A percentile compares a stretch with the other conserved stretches of the same genome.
phyloP scores from a whole-genome alignment of 2,113 vertebrate genomes.

The Synchiropus splendidus region DNA sequence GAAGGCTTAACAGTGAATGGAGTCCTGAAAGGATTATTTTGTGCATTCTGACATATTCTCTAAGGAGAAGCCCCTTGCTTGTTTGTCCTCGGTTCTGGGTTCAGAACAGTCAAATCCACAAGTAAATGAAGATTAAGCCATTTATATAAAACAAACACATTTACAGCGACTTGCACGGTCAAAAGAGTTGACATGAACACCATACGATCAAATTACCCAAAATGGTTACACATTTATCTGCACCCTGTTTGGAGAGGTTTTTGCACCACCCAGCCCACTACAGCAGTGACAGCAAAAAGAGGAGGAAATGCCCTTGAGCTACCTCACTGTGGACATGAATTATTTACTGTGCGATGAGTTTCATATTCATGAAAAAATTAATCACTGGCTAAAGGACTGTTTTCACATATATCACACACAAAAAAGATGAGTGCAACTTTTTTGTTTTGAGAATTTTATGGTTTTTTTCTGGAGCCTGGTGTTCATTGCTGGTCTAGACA shows the following conservation, averaged over 20 bases:
- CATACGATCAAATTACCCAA: too few species aligned
- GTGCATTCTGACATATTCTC: constrained; percentile 15
- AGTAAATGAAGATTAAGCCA: too few species aligned
- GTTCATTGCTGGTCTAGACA: too few species aligned
- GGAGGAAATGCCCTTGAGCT: not conserved
- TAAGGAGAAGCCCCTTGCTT: constrained; percentile 4
- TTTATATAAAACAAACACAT: too few species aligned
- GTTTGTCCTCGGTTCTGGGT: not conserved
- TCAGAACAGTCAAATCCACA: too few species aligned
- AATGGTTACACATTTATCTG: not conserved
- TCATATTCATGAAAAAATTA: not conserved
- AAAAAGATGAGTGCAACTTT: too few species aligned
- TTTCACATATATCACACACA: too few species aligned
- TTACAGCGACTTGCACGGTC: too few species aligned
- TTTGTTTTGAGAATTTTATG: too few species aligned
- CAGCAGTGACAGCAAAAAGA: not conserved
- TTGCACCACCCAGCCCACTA: not conserved
- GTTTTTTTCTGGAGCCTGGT: too few species aligned
- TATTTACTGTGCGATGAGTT: not conserved
- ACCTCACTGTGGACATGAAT: not conserved
- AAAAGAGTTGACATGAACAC: too few species aligned
- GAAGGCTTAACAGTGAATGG: constrained; percentile 29
- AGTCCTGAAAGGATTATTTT: constrained; percentile 20
- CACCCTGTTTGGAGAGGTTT: not conserved
- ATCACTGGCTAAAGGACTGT: not conserved